These are phyloP conservation scores for Oreochromis mossambicus DNA, from an alignment of 2,797 vertebrate species.

Conservation along the genomic window DNA sequence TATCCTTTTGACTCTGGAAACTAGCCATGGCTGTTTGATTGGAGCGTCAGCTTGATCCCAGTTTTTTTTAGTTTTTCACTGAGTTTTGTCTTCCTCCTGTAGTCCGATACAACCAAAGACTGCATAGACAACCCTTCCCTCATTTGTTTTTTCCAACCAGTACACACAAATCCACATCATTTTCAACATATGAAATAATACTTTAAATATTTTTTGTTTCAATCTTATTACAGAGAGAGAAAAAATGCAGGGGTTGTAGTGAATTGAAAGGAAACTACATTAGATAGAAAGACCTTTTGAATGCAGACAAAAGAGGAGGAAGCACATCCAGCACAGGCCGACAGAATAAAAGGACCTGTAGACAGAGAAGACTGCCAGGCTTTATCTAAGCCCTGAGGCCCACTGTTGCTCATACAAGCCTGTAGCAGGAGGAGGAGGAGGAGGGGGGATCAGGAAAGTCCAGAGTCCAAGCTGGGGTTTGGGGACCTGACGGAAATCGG, in stretches of 20 bases:
- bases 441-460: background rate
- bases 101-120: background rate
- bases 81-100: background rate
- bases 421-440: background rate
- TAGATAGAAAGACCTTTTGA: background rate
- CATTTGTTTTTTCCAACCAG: background rate
- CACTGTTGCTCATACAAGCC: constrained; percentile 28
- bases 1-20: background rate
- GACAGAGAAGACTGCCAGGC: background rate
- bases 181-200: background rate
- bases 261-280: background rate
- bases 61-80: background rate
- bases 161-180: background rate
- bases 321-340: background rate
- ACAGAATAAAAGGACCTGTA: background rate
- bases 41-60: background rate
- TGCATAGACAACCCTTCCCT: background rate
- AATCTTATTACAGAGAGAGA: background rate
- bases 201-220: background rate
- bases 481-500: background rate
- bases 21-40: background rate
- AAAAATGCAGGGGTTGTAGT: background rate
- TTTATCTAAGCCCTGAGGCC: constrained; percentile 11
- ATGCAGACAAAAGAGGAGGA: constrained; percentile 9
- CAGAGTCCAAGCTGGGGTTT: background rate